Conservation (phyloP, 2,888 invertebrate genomes). For the Gymnocheta viridis region DNA sequence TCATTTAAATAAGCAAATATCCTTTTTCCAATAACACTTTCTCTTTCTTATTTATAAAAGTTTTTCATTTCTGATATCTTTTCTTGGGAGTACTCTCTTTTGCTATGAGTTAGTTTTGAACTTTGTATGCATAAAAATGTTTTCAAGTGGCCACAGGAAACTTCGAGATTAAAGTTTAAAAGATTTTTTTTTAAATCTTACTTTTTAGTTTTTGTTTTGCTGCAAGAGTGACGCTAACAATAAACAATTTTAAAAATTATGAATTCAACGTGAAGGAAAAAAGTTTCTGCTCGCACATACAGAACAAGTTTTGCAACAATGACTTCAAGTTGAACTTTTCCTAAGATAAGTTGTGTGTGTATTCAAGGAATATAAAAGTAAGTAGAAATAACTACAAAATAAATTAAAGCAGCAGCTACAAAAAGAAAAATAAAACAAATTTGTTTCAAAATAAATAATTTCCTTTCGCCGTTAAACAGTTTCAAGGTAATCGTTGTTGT, state of each 20-base stretch:
- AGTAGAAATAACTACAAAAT: not conserved
- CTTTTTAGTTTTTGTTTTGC: not conserved
- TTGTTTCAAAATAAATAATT: not conserved
- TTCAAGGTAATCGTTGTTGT: slow-evolving; percentile 4
- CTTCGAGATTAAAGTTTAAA: slow-evolving; percentile 37
- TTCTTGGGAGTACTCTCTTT: not conserved
- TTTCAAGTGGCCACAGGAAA: slow-evolving; percentile 52
- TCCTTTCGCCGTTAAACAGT: slow-evolving; percentile 12
- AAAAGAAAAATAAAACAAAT: not conserved
- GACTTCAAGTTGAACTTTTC: slow-evolving; percentile 17
- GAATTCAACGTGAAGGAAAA: slow-evolving; percentile 18
- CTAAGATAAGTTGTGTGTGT: not conserved
- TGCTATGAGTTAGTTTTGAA: slow-evolving; percentile 4
- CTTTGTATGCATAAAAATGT: slow-evolving; percentile 34
- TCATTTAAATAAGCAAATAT: too few relatives aligned
- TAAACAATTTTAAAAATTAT: slow-evolving; percentile 42
- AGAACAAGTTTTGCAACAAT: slow-evolving; percentile 36
- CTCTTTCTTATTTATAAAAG: not conserved
- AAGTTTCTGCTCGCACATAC: not conserved
- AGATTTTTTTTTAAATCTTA: slow-evolving; percentile 15
- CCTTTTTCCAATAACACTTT: not conserved
- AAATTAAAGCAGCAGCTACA: not conserved
- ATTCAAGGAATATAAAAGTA: not conserved
- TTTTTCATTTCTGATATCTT: not conserved
- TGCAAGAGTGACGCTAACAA: slow-evolving; percentile 28